Evolutionary conservation across 1,140 invertebrate species (phyloP), one percentile per base, ranked within the genome.

Genomic region (Hyles vespertilio): DNA sequence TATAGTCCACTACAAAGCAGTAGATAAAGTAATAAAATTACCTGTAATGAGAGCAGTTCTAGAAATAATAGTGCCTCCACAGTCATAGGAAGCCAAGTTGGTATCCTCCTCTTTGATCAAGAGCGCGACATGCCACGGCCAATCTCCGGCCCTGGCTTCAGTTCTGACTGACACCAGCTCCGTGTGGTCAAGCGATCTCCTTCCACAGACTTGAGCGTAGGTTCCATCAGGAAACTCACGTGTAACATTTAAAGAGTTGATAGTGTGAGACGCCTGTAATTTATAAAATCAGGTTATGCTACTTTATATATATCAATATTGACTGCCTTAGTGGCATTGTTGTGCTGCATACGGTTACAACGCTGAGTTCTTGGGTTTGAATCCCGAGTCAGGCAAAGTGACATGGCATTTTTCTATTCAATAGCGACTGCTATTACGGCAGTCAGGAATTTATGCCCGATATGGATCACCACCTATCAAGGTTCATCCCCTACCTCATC

Each of bases 121-220:
- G 0, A 98, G 90, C 2, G 95, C 94, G 2, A 93, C 95, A 74
- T 97, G 93, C 96, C 96, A 98, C 0, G 96, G 96, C 96, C 96
- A 98, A 69, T 97, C 95, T 0, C 94, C 95, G 4, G 93, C 92
- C 2, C 76, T 73, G 1, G 85, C 76, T 5, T 84, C 72, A 6
- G 81, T 76, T 40, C 81, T 74, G 8, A 81, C 69, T 2, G 78
- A 81, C 3, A 70, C 79, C 33, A 90, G 58, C 51, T 89, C 86
- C 4, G 81, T 71, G 52, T 87, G 80, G 12, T 80, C 66, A 1
- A 89, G 50, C 1, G 81, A 63, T 11, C 82, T 65, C 55, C 84
- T 69, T 0, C 89, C 89, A 51, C 89, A 90, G 2, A 82, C 58
- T 45, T 84, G 81, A 2, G 63, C 61, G 33, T 78, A 66, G 22